phyloP scores from a whole-genome alignment of 2,113 vertebrate genomes.

The Melospiza georgiana region DNA sequence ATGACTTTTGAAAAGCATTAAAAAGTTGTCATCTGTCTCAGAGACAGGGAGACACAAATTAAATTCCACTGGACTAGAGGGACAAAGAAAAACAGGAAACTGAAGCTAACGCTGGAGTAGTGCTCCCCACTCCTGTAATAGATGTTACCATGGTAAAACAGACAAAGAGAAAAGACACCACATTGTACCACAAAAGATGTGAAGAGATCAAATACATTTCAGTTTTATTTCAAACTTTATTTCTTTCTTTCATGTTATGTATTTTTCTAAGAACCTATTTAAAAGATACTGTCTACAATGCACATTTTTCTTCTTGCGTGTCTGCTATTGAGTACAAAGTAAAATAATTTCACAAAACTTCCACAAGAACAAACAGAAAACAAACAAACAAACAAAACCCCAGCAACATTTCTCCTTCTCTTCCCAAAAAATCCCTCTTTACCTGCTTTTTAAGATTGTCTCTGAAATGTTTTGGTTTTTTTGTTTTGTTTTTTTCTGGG shows the following conservation, averaged over 20 bases:
- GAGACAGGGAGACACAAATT: background rate
- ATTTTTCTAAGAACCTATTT: background rate
- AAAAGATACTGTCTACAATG: background rate
- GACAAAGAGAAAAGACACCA: background rate
- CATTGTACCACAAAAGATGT: background rate
- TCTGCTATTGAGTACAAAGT: background rate
- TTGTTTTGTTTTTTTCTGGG: background rate
- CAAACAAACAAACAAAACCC: background rate
- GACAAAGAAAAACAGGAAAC: background rate
- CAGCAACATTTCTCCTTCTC: background rate
- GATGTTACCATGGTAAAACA: background rate
- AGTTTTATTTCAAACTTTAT: conserved; percentile 5
- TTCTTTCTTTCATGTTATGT: background rate
- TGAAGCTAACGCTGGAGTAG: background rate
- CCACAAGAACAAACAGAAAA: background rate
- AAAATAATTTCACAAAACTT: background rate
- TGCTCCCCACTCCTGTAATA: background rate
- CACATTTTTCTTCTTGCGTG: background rate
- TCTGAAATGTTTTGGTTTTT: background rate
- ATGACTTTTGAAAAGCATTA: background rate
- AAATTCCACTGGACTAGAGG: background rate
- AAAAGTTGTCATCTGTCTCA: background rate
- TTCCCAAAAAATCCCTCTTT: background rate
- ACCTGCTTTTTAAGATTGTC: background rate
- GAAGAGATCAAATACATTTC: background rate